Evolutionary conservation across 2,113 vertebrate species (phyloP).

Genomic region (Python bivittatus): DNA sequence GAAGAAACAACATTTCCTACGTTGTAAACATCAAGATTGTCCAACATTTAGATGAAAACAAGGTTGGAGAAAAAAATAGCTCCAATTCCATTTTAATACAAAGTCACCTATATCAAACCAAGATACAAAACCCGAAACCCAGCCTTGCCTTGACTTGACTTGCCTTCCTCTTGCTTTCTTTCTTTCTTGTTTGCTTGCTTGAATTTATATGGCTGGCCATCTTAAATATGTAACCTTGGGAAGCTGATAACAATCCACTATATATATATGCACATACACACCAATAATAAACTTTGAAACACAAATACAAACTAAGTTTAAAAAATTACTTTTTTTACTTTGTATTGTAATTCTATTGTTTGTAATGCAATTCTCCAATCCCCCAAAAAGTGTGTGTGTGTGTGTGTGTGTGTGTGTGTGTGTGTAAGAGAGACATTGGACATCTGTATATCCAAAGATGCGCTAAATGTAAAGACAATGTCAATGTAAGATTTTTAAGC

Average conservation of each 20-base stretch:
- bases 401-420: no score
- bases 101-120: not conserved
- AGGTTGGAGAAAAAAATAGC: not conserved
- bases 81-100: not conserved
- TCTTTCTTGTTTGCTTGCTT: not conserved
- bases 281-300: not conserved
- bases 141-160: no score
- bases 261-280: not conserved
- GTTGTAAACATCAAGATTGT: not conserved
- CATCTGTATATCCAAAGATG: not conserved
- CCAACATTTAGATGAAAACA: not conserved
- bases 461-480: not conserved
- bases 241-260: not conserved
- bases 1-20: not conserved
- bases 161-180: no score
- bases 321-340: not conserved
- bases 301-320: not conserved
- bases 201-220: not conserved
- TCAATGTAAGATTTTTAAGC: not conserved
- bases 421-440: not conserved
- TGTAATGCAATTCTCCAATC: not conserved
- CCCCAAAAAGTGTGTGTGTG: not conserved
- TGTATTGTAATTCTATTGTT: no score
- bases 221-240: not conserved
- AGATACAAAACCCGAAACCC: not conserved